phyloP scores from a whole-genome alignment of 1,140 invertebrate species.

The Temnothorax nylanderi region DNA sequence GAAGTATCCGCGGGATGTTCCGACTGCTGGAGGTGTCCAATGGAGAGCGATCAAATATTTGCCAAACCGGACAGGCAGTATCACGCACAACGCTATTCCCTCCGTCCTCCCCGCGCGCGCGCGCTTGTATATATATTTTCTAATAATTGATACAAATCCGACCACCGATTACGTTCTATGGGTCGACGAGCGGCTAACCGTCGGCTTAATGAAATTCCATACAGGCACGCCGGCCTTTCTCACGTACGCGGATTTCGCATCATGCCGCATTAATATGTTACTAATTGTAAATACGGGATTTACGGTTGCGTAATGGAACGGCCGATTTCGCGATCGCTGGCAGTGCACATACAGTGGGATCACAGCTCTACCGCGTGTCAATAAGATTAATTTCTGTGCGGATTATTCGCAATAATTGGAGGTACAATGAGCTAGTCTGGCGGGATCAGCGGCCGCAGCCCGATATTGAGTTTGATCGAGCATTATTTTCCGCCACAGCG shows the following conservation, averaged over 20 bases:
- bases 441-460: neutral
- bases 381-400: constrained; percentile 74
- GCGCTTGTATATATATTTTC: constrained; percentile 73
- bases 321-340: constrained; percentile 66
- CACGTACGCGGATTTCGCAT: constrained; percentile 69
- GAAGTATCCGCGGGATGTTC: constrained; percentile 66
- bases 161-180: constrained; percentile 75
- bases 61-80: constrained; percentile 63
- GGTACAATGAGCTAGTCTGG: constrained; percentile 33
- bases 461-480: constrained; percentile 26
- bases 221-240: constrained; percentile 63
- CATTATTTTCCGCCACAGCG: neutral
- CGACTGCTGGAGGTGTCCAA: constrained; percentile 69
- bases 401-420: constrained; percentile 72
- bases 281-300: constrained; percentile 75
- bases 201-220: constrained; percentile 77
- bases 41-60: constrained; percentile 74
- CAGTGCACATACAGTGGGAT: constrained; percentile 66
- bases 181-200: constrained; percentile 75
- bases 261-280: constrained; percentile 74
- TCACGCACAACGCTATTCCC: constrained; percentile 48
- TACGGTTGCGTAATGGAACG: constrained; percentile 64
- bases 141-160: constrained; percentile 76
- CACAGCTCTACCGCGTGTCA: constrained; percentile 67
- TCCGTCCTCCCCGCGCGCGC: neutral